Evolutionary conservation across 1,140 invertebrate genomes (phyloP).

Genomic region (Drosophila takahashii): DNA sequence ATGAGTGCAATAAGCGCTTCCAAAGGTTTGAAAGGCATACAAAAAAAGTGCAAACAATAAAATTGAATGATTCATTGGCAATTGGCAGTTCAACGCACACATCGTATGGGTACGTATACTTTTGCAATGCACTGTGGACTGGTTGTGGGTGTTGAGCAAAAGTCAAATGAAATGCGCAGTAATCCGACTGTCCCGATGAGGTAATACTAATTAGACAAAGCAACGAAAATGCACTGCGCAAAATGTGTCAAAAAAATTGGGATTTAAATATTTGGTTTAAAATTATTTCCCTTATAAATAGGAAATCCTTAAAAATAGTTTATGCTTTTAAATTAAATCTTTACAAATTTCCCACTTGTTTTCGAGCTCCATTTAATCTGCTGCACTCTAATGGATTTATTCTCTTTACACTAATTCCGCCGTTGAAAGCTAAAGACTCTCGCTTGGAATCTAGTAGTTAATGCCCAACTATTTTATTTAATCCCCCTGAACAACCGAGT

Average conservation of each 20-base stretch:
- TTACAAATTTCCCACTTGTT: background rate
- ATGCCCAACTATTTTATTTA: constrained; percentile 6
- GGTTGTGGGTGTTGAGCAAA: constrained; percentile 45
- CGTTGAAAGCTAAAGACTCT: background rate
- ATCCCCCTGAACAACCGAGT: constrained; percentile 7
- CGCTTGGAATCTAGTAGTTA: background rate
- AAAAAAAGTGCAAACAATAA: constrained; percentile 39
- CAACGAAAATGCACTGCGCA: constrained; percentile 11
- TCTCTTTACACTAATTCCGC: background rate
- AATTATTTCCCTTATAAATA: no score
- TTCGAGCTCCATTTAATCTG: background rate
- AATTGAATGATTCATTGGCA: constrained; percentile 65
- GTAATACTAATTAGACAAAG: constrained; percentile 64
- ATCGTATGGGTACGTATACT: constrained; percentile 22
- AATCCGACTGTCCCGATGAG: constrained; percentile 52
- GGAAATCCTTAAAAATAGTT: no score
- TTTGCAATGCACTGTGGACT: constrained; percentile 54
- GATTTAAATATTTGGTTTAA: background rate
- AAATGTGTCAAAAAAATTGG: constrained; percentile 21
- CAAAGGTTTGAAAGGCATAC: constrained; percentile 13
- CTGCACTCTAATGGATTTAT: background rate
- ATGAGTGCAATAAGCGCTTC: constrained; percentile 38
- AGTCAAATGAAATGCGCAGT: constrained; percentile 61
- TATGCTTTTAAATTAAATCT: background rate
- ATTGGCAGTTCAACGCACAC: constrained; percentile 45